These are phyloP conservation scores for Colaptes auratus DNA, from an alignment of 2,113 vertebrate genomes.

Conservation along the genomic window DNA sequence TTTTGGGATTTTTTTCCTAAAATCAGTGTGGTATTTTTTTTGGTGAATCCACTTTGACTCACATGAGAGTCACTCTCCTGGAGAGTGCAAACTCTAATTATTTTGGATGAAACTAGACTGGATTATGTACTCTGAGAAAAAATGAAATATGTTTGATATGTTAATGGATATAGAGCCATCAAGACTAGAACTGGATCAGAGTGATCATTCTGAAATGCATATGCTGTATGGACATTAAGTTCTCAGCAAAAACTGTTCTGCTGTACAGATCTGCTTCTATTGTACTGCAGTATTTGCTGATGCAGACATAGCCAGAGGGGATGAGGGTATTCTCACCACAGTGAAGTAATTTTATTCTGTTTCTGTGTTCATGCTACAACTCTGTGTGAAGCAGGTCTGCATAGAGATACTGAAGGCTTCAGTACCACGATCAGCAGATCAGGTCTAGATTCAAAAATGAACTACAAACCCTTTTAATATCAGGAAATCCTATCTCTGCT, in stretches of 20 bases:
- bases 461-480: not conserved
- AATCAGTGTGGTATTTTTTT: not conserved
- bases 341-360: not conserved
- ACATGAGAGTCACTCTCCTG: not conserved
- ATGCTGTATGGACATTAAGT: not conserved
- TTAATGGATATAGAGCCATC: not conserved
- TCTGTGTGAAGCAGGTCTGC: not conserved
- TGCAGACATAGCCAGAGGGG: not conserved
- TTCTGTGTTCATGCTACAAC: not conserved
- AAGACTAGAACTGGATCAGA: not conserved
- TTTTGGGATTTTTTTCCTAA: not conserved
- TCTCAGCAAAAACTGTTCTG: conserved; percentile 2
- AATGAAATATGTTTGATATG: not conserved
- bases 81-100: not conserved
- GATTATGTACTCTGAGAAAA: not conserved
- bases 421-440: not conserved
- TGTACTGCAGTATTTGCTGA: conserved; percentile 20
- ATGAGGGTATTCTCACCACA: not conserved
- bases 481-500: not conserved
- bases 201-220: accelerated
- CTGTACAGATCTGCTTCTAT: not conserved
- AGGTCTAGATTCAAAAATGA: not conserved
- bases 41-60: not conserved
- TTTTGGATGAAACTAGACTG: not conserved
- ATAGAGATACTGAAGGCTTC: not conserved